These are phyloP conservation scores for Falcaria lacertinaria DNA, from an alignment of 2,888 invertebrate genomes.

Conservation along the genomic window DNA sequence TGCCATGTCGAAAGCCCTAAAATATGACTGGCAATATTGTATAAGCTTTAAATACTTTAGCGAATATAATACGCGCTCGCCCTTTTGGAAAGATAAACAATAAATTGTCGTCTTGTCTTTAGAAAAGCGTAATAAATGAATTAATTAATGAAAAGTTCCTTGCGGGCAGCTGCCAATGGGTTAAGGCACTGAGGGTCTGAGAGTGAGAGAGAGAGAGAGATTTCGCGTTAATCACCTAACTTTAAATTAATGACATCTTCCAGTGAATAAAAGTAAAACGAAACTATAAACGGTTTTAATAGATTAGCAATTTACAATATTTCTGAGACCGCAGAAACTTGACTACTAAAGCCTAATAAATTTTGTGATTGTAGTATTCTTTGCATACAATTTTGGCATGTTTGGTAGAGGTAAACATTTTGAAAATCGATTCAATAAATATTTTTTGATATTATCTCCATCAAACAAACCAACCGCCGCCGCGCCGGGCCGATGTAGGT, in stretches of 20 bases:
- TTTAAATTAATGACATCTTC: conserved; percentile 61
- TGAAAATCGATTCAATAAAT: too few species aligned
- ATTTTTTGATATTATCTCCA: too few species aligned
- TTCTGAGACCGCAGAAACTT: too few species aligned
- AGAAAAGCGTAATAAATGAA: conserved; percentile 46
- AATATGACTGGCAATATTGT: too few species aligned
- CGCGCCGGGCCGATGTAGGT: too few species aligned
- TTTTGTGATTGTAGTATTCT: too few species aligned
- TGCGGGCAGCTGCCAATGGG: conserved; percentile 46
- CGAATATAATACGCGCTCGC: conserved; percentile 7
- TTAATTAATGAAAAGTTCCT: conserved; percentile 42
- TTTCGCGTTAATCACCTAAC: conserved; percentile 60
- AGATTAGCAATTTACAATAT: conserved; percentile 1
- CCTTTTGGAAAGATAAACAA: conserved; percentile 33
- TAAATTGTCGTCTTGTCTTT: conserved; percentile 32
- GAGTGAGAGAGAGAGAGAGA: too few species aligned
- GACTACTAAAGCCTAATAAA: too few species aligned
- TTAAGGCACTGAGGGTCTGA: conserved; percentile 34
- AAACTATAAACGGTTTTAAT: conserved; percentile 25
- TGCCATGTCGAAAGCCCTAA: too few species aligned
- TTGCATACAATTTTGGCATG: too few species aligned
- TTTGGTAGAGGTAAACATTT: too few species aligned
- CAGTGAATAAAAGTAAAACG: conserved; percentile 44
- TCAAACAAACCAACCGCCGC: too few species aligned
- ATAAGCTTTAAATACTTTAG: background rate